These are phyloP conservation scores for Gonioctena quinquepunctata DNA, from an alignment of 1,140 invertebrate species.

Conservation along the genomic window DNA sequence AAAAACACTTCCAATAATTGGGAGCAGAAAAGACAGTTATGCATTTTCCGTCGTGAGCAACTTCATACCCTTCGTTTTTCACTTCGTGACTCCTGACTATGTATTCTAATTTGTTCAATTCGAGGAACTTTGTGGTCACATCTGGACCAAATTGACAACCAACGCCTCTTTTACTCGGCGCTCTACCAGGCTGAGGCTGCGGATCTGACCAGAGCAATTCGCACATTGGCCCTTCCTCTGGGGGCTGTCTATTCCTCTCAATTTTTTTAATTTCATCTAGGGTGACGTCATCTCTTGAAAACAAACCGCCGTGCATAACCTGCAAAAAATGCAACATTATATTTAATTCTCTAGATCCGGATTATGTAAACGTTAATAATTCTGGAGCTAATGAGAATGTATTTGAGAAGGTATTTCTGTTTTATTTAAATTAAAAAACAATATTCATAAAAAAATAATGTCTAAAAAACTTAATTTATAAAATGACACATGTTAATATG, in stretches of 20 bases:
- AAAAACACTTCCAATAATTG: conserved; percentile 99
- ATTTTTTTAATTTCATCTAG: conserved; percentile 88
- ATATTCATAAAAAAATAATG: too few relatives aligned
- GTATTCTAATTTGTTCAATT: conserved; percentile 87
- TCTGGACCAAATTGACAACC: conserved; percentile 99
- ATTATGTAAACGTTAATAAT: too few relatives aligned
- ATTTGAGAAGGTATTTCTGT: too few relatives aligned
- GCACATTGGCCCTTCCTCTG: conserved; percentile 95
- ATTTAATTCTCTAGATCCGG: too few relatives aligned
- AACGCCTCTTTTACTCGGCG: conserved; percentile 94
- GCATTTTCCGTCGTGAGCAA: conserved; percentile 91
- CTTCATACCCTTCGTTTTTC: conserved; percentile 94
- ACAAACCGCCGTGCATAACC: conserved; percentile 95
- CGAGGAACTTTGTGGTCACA: conserved; percentile 86
- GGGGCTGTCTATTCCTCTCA: conserved; percentile 94
- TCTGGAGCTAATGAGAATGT: too few relatives aligned
- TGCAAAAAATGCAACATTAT: too few relatives aligned
- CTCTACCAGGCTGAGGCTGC: conserved; percentile 81
- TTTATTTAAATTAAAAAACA: background rate
- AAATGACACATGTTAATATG: too few relatives aligned
- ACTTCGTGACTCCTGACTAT: conserved; percentile 97
- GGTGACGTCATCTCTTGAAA: conserved; percentile 86
- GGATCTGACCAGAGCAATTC: conserved; percentile 99
- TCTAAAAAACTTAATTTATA: too few relatives aligned
- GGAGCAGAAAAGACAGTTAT: conserved; percentile 98